Conservation (phyloP, 2,888 invertebrate species). For the Lithophane ornitopus region DNA sequence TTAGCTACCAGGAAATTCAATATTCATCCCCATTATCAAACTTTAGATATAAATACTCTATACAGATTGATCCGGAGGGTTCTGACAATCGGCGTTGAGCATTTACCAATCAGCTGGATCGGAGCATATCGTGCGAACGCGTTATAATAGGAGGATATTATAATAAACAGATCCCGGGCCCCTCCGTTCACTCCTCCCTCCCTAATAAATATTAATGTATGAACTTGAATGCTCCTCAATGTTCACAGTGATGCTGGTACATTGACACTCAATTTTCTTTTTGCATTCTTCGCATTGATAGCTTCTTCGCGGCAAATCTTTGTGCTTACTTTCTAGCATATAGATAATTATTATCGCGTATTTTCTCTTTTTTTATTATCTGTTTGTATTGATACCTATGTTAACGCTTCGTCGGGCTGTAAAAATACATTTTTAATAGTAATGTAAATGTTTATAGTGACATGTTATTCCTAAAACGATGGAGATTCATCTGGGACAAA, state of each 20-base stretch:
- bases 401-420: conserved; percentile 20
- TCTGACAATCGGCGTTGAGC: conserved; percentile 64
- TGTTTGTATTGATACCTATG: conserved; percentile 21
- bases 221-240: conserved; percentile 87
- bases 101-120: conserved; percentile 81
- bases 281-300: conserved; percentile 73
- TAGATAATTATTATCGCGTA: conserved; percentile 32
- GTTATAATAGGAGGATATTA: conserved; percentile 90
- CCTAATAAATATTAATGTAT: conserved; percentile 90
- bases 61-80: conserved; percentile 53
- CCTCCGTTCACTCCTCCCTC: conserved; percentile 80
- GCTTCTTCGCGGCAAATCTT: conserved; percentile 68
- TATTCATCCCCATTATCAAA: conserved; percentile 34
- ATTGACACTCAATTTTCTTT: conserved; percentile 89
- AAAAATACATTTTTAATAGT: conserved; percentile 43
- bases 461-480: conserved; percentile 49
- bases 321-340: conserved; percentile 42
- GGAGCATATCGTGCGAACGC: conserved; percentile 88
- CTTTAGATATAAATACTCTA: conserved; percentile 29
- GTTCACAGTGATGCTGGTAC: conserved; percentile 86
- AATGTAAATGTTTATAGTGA: conserved; percentile 56
- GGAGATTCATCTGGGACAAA: conserved; percentile 56
- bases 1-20: conserved; percentile 33
- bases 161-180: conserved; percentile 89
- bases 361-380: conserved; percentile 30